Evolutionary conservation across 2,113 vertebrate genomes (phyloP), one percentile per base, ranked within the genome.

Genomic region (Ptilonorhynchus violaceus): DNA sequence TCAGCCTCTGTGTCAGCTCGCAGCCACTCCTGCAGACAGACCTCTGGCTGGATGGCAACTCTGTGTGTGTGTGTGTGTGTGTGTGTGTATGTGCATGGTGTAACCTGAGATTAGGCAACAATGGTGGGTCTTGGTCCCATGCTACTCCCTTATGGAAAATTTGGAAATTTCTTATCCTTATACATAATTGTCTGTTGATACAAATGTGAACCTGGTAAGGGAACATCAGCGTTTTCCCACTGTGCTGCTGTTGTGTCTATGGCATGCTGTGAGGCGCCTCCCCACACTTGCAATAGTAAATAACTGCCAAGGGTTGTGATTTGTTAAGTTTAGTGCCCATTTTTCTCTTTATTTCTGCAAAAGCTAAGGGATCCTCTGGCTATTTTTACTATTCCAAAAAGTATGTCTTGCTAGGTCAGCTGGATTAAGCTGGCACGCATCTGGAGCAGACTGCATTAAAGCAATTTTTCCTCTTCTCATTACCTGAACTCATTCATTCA

Each of bases 401-500:
- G 44, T 60, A 28, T 37, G 37, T 53, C 59, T 83, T 95, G 46
- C 92, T 90, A 83, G 82, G 82, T 93, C 88, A 96, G 88, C 77
- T 95, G 89, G 87, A 91, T 94, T 92, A 95, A 89, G 64, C 64
- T 85, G 74, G 69, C 69, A 47, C 75, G 74, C 66, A 60, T 92
- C 64, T 92, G 74, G 69, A 79, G 66, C 66, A 89, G 60, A 56
- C 13, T 75, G 89, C 85, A 67, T 87, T 87, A 85, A 94, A 89
- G 77, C 85, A 68, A 60, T 94, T 90, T 90, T 94, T 94, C 41
- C 35, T 92, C 49, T 82, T 92, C 76, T 93, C 6, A 47, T 92
- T 95, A 94, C 91, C 85, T 96, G 92, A 92, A 85, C 78, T 95
- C 85, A 68, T 78, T 94, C 59, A 23, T 90, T 96, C 92, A 76